Evolutionary conservation across 2,888 invertebrate genomes (phyloP).

Genomic region (Trissoscelio sp.): DNA sequence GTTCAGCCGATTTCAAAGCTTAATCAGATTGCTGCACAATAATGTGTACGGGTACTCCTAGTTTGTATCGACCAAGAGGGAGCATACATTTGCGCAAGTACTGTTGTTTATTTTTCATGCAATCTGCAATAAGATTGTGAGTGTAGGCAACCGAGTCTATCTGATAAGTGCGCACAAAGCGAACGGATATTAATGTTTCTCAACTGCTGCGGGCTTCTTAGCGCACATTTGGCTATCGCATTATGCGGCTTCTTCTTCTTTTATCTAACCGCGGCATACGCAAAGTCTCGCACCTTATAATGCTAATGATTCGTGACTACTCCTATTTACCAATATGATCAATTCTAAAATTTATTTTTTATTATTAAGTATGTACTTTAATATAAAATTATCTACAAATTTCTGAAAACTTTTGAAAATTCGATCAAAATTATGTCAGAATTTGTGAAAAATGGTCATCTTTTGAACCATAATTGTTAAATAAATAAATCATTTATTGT

Average conservation of each 20-base stretch:
- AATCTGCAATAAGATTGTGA: slow-evolving; percentile 69
- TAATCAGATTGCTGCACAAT: slow-evolving; percentile 71
- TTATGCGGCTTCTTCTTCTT: slow-evolving; percentile 66
- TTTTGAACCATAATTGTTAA: too few relatives aligned
- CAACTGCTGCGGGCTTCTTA: slow-evolving; percentile 66
- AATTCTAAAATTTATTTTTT: too few relatives aligned
- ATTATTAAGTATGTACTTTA: too few relatives aligned
- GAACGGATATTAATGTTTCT: slow-evolving; percentile 75
- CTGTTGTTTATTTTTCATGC: slow-evolving; percentile 69
- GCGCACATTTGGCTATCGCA: slow-evolving; percentile 46
- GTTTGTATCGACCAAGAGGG: slow-evolving; percentile 41
- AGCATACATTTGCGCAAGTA: slow-evolving; percentile 38
- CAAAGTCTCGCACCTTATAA: slow-evolving; percentile 74
- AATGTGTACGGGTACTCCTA: slow-evolving; percentile 27
- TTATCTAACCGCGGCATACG: slow-evolving; percentile 73
- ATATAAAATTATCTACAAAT: too few relatives aligned
- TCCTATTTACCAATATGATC: not conserved
- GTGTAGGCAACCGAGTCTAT: slow-evolving; percentile 67
- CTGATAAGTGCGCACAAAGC: slow-evolving; percentile 75
- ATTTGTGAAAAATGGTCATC: too few relatives aligned
- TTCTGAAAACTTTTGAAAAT: too few relatives aligned
- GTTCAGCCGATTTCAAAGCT: slow-evolving; percentile 43
- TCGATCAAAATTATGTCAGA: too few relatives aligned
- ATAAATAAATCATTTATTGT: too few relatives aligned
- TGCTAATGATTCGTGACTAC: slow-evolving; percentile 75